Evolutionary conservation across 1,140 invertebrate species (phyloP).

Genomic region (Episyrphus balteatus): DNA sequence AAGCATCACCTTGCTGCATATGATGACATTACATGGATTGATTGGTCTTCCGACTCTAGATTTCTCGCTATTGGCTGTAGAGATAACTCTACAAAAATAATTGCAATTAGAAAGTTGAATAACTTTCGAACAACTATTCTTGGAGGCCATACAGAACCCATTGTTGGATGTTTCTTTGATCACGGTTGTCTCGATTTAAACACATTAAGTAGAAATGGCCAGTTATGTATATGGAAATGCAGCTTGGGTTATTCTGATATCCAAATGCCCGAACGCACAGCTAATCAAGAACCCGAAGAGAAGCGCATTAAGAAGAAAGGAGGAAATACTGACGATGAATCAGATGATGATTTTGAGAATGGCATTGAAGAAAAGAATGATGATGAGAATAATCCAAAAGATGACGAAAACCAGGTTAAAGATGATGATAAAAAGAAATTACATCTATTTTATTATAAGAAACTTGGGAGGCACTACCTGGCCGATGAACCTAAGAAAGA

Average conservation of each 20-base stretch:
- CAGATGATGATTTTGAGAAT: constrained; percentile 51
- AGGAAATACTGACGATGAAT: constrained; percentile 26
- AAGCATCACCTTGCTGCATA: constrained; percentile 66
- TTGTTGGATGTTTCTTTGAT: constrained; percentile 83
- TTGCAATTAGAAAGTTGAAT: constrained; percentile 56
- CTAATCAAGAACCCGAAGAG: constrained; percentile 34
- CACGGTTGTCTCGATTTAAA: constrained; percentile 69
- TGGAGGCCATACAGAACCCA: constrained; percentile 67
- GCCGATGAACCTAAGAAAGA: constrained; percentile 54
- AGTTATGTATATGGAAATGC: constrained; percentile 81
- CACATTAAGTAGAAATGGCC: constrained; percentile 60
- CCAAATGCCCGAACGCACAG: constrained; percentile 37
- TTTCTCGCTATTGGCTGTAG: constrained; percentile 75
- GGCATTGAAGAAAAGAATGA: constrained; percentile 39
- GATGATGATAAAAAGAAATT: constrained; percentile 24
- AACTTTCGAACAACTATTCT: constrained; percentile 66
- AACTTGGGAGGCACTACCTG: constrained; percentile 58
- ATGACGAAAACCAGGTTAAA: constrained; percentile 32
- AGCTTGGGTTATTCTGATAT: constrained; percentile 44
- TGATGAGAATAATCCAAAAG: constrained; percentile 36
- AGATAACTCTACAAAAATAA: constrained; percentile 75
- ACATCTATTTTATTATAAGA: constrained; percentile 55
- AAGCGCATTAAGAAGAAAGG: constrained; percentile 16
- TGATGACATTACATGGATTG: constrained; percentile 72
- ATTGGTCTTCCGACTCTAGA: constrained; percentile 88